Evolutionary conservation across 2,797 vertebrate species (phyloP).

Genomic region (Xenops minutus): DNA sequence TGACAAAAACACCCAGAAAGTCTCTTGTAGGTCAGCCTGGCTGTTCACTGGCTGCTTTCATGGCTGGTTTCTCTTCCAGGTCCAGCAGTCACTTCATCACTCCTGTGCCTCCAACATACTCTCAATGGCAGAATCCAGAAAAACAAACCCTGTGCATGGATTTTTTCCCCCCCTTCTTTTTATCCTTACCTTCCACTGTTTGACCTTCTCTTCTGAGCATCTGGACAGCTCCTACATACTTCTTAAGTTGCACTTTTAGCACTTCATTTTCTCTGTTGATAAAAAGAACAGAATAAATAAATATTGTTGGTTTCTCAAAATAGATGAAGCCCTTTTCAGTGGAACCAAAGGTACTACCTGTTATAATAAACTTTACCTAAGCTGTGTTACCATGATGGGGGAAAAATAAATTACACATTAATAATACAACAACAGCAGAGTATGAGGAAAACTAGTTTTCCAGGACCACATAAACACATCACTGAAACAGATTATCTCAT

Average conservation of each 20-base stretch:
- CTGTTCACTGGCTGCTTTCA: neutral
- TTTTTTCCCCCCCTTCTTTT: neutral
- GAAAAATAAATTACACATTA: neutral
- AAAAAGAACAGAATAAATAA: conserved; percentile 2
- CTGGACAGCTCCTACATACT: conserved; percentile 98
- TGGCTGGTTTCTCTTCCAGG: neutral
- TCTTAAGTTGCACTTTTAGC: conserved; percentile 98
- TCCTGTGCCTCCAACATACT: neutral
- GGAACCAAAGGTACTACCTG: neutral
- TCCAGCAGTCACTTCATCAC: neutral
- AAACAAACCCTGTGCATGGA: neutral
- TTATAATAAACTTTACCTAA: neutral
- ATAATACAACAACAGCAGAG: neutral
- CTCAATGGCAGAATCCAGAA: neutral
- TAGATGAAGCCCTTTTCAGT: neutral
- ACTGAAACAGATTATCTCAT: neutral
- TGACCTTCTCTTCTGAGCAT: conserved; percentile 98
- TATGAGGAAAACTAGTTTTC: neutral
- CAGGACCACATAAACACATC: neutral
- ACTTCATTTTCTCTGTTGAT: conserved; percentile 94
- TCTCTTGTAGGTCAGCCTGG: neutral
- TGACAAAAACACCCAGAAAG: neutral
- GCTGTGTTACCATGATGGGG: neutral
- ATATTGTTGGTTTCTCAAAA: neutral
- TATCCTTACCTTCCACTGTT: conserved; percentile 84